phyloP scores from a whole-genome alignment of 2,113 vertebrate genomes.

The Sardina pilchardus region DNA sequence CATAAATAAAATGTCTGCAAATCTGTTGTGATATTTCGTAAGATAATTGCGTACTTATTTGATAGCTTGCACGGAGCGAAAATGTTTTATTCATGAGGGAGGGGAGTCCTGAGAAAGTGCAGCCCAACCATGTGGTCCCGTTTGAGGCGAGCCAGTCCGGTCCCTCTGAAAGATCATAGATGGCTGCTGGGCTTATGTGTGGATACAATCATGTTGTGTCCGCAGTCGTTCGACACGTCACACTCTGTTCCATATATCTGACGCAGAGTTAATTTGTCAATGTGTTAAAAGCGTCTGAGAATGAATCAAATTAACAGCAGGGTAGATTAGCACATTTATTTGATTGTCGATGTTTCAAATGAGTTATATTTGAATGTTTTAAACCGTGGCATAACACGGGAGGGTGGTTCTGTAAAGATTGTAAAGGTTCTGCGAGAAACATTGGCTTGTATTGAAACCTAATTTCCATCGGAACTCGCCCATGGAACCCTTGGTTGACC shows the following conservation, averaged over 20 bases:
- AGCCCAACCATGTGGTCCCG: background rate
- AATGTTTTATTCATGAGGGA: background rate
- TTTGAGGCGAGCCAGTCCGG: background rate
- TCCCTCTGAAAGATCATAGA: background rate
- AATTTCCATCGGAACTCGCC: constrained; percentile 42
- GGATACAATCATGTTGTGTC: background rate
- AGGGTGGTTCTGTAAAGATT: background rate
- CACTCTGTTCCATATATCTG: too few species aligned
- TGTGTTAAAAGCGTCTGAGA: too few species aligned
- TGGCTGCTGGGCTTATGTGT: background rate
- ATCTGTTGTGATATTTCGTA: background rate
- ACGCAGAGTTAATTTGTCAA: too few species aligned
- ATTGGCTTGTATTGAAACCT: background rate
- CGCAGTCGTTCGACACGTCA: too few species aligned
- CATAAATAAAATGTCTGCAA: background rate
- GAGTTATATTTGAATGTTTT: background rate
- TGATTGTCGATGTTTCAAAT: background rate
- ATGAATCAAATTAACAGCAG: too few species aligned
- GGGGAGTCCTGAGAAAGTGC: background rate
- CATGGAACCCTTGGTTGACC: background rate
- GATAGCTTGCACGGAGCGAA: background rate
- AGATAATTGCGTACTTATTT: background rate
- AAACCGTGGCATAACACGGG: background rate
- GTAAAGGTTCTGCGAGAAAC: background rate
- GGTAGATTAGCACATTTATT: background rate